Evolutionary conservation across 2,797 vertebrate genomes (phyloP).

Genomic region (Microchirus variegatus): DNA sequence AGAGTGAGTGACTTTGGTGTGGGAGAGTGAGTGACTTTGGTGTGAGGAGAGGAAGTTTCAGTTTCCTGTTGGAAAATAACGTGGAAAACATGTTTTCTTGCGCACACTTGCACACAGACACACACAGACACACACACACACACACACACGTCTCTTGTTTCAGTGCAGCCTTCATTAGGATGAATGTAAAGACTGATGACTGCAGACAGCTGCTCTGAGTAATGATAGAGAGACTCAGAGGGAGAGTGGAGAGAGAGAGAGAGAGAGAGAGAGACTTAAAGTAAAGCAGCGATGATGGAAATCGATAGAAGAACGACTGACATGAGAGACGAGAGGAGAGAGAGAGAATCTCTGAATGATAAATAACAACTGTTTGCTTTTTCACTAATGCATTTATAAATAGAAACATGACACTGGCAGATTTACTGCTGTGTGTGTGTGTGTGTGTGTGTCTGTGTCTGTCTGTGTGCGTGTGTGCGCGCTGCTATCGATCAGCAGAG

Average conservation of each 20-base stretch:
- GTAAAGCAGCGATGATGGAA: no score
- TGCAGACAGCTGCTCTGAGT: conserved; percentile 29
- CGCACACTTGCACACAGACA: no score
- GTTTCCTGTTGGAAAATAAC: no score
- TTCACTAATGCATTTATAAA: no score
- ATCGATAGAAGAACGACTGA: no score
- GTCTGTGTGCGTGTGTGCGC: conserved; percentile 15
- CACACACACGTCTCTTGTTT: neutral
- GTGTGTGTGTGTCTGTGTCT: neutral
- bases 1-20: no score
- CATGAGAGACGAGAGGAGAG: neutral
- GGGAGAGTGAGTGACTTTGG: no score
- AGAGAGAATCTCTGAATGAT: conserved; percentile 35
- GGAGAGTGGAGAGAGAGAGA: neutral
- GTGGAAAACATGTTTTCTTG: no score
- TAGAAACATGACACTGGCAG: no score
- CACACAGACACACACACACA: no score
- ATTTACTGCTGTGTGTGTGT: no score
- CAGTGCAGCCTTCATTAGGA: neutral
- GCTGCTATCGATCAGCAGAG: conserved; percentile 57
- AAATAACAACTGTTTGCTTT: conserved; percentile 55
- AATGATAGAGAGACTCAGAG: conserved; percentile 6
- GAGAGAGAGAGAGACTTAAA: conserved; percentile 8
- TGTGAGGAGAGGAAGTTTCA: no score
- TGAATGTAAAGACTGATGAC: conserved; percentile 32